Percentiles rank a stretch among this genome's conserved stretches.
These are phyloP conservation scores for Ptilonorhynchus violaceus DNA, from an alignment of 2,113 vertebrate species.

Conservation along the genomic window DNA sequence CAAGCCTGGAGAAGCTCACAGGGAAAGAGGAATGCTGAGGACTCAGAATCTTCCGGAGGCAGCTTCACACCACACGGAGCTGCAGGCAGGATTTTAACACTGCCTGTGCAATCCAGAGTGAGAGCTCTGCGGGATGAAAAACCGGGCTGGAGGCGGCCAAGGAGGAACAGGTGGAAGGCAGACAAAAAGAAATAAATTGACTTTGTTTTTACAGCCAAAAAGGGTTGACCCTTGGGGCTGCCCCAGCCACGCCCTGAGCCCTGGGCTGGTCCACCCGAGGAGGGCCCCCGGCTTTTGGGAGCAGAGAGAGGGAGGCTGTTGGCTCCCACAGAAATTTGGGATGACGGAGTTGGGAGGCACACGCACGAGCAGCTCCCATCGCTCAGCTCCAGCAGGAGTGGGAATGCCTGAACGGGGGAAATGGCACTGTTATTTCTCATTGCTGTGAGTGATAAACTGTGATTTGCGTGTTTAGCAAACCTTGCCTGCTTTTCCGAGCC, in stretches of 20 bases:
- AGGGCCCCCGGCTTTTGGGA: neutral
- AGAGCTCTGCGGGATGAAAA: neutral
- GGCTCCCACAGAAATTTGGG: neutral
- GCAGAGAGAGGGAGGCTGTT: neutral
- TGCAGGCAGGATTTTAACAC: neutral
- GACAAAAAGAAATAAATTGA: neutral
- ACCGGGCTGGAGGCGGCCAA: neutral
- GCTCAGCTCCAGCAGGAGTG: neutral
- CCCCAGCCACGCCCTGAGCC: neutral
- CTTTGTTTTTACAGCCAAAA: neutral
- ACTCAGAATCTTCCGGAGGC: neutral
- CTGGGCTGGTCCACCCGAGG: neutral
- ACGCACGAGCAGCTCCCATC: rapidly evolving
- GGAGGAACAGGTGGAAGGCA: neutral
- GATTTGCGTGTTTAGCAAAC: neutral
- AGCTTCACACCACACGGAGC: neutral
- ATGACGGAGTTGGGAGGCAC: neutral
- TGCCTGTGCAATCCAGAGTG: neutral
- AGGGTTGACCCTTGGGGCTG: no score
- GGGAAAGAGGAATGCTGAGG: neutral
- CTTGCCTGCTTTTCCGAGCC: neutral
- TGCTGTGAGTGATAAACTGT: neutral
- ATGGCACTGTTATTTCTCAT: neutral
- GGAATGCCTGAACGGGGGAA: neutral
- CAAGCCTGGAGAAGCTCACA: neutral